phyloP scores from a whole-genome alignment of 2,888 invertebrate species.

The Dromius quadrimaculatus region DNA sequence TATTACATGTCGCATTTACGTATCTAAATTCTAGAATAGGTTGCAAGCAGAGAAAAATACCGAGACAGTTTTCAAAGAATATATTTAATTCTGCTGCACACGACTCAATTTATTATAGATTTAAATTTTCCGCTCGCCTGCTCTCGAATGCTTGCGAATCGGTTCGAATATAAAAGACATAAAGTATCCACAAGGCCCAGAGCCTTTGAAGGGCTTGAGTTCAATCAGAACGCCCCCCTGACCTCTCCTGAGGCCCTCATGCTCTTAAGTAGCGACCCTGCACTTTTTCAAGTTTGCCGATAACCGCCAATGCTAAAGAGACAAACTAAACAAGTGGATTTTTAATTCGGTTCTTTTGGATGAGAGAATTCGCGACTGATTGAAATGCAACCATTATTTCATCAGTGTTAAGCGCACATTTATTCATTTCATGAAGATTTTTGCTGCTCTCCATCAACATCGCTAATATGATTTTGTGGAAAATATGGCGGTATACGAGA shows the following conservation, averaged over 20 bases:
- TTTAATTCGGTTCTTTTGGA: too few relatives aligned
- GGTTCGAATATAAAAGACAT: constrained; percentile 62
- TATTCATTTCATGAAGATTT: too few relatives aligned
- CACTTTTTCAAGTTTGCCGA: constrained; percentile 3
- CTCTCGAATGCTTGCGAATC: constrained; percentile 57
- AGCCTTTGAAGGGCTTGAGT: constrained; percentile 62
- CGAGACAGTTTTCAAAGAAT: constrained; percentile 35
- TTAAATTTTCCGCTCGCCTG: constrained; percentile 60
- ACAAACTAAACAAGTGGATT: not conserved
- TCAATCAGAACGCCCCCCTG: constrained; percentile 15
- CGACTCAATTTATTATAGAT: constrained; percentile 59
- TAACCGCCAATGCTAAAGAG: not conserved
- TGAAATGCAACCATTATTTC: too few relatives aligned
- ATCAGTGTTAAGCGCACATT: too few relatives aligned
- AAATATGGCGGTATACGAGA: not conserved
- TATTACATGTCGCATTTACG: too few relatives aligned
- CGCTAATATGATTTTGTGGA: not conserved
- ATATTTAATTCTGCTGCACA: constrained; percentile 50
- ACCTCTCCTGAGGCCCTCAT: not conserved
- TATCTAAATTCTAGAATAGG: too few relatives aligned
- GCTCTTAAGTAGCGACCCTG: not conserved
- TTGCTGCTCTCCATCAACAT: not conserved
- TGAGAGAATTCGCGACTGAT: too few relatives aligned
- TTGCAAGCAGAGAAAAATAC: constrained; percentile 26
- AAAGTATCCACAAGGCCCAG: constrained; percentile 58